Evolutionary conservation across 2,888 invertebrate species (phyloP).

Genomic region (Thymelicus acteon): DNA sequence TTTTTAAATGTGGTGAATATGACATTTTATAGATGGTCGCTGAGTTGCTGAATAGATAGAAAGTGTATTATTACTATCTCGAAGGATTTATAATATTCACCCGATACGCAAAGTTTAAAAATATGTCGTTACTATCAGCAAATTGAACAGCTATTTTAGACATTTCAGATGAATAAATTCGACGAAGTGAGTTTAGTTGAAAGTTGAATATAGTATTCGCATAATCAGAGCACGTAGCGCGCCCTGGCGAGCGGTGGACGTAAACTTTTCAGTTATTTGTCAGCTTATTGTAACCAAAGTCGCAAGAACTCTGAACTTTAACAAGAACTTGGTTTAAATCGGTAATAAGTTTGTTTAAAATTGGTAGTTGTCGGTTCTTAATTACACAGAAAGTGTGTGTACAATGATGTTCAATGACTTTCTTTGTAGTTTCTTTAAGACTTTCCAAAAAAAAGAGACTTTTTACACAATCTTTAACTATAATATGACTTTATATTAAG

Average conservation of each 20-base stretch:
- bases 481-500: no score
- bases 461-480: no score
- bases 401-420: not conserved
- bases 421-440: not conserved
- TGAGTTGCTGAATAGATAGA: no score
- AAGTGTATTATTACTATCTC: no score
- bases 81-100: not conserved
- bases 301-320: conserved; percentile 4
- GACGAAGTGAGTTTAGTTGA: conserved; percentile 11
- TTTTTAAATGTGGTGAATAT: no score
- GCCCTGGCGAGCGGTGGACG: conserved; percentile 11
- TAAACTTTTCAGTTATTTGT: conserved; percentile 18
- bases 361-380: not conserved
- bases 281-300: conserved; percentile 8
- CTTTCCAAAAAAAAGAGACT: no score
- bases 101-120: not conserved
- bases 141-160: conserved; percentile 4
- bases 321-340: conserved; percentile 1
- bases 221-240: conserved; percentile 14
- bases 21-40: no score
- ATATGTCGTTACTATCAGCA: not conserved
- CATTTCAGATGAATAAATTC: conserved; percentile 15
- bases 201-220: conserved; percentile 13
- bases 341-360: not conserved
- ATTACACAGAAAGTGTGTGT: not conserved